Conservation (phyloP, 2,888 invertebrate genomes). For the Drosophila neonasuta region DNA sequence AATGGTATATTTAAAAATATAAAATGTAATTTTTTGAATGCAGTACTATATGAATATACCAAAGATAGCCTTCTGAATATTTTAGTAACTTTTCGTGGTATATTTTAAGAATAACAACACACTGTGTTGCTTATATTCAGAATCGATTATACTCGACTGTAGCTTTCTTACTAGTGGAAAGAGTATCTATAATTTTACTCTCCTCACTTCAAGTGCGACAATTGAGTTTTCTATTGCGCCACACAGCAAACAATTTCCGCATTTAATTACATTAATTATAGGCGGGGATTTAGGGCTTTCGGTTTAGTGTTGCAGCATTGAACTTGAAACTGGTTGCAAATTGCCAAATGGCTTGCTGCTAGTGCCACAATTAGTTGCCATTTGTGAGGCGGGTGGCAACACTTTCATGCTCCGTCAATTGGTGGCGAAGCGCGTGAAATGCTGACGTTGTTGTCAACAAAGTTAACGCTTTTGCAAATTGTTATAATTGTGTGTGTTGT, state of each 20-base stretch:
- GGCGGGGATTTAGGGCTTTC: conserved; percentile 10
- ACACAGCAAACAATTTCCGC: conserved; percentile 60
- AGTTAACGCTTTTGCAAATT: conserved; percentile 55
- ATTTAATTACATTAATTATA: conserved; percentile 61
- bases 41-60: no score
- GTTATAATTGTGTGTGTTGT: conserved; percentile 40
- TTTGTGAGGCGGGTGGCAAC: conserved; percentile 45
- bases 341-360: conserved; percentile 25
- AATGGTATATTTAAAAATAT: no score
- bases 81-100: no score
- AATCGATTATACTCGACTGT: no score
- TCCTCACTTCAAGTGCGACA: conserved; percentile 27
- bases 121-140: no score
- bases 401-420: conserved; percentile 72
- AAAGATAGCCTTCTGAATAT: no score
- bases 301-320: conserved; percentile 34
- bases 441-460: conserved; percentile 42
- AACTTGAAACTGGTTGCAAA: conserved; percentile 59
- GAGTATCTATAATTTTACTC: not conserved
- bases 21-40: no score
- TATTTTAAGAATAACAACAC: no score
- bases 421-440: conserved; percentile 29
- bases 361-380: conserved; percentile 32
- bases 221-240: conserved; percentile 52
- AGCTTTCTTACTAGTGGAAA: not conserved